Evolutionary conservation across 2,797 vertebrate genomes (phyloP).

Genomic region (Rhinichthys osculus): DNA sequence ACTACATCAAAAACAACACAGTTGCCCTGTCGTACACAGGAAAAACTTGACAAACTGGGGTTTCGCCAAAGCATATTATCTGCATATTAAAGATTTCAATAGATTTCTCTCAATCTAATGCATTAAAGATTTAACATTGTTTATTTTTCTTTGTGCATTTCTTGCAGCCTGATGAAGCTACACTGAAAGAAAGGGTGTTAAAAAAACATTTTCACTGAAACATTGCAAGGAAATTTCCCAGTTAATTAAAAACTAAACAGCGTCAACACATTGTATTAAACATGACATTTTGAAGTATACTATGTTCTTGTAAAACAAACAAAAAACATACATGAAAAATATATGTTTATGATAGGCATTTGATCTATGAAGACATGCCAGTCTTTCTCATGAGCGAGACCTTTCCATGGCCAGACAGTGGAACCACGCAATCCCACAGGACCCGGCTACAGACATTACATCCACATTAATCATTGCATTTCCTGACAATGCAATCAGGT

Average conservation of each 20-base stretch:
- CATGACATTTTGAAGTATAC: neutral
- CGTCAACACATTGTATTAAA: neutral
- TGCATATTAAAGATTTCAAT: neutral
- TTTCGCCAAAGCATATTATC: slow-evolving; percentile 10
- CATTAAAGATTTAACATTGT: neutral
- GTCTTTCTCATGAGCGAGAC: slow-evolving; percentile 4
- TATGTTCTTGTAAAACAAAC: too few species aligned
- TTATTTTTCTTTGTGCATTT: neutral
- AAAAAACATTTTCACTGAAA: neutral
- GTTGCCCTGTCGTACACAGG: slow-evolving; percentile 14
- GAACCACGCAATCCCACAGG: slow-evolving; percentile 28
- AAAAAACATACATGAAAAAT: neutral
- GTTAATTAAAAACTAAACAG: neutral
- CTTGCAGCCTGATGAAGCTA: neutral
- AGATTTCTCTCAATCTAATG: neutral
- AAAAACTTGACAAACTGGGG: neutral
- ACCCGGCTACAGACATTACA: slow-evolving; percentile 36
- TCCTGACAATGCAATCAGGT: slow-evolving; percentile 60
- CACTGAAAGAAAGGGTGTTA: neutral
- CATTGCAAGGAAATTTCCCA: neutral
- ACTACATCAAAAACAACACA: slow-evolving; percentile 36
- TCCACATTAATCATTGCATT: slow-evolving; percentile 52
- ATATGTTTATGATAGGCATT: neutral
- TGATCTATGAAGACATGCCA: slow-evolving; percentile 5
- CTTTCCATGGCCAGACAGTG: slow-evolving; percentile 40